Conservation (phyloP, 2,888 invertebrate species). For the Trisateles emortualis region DNA sequence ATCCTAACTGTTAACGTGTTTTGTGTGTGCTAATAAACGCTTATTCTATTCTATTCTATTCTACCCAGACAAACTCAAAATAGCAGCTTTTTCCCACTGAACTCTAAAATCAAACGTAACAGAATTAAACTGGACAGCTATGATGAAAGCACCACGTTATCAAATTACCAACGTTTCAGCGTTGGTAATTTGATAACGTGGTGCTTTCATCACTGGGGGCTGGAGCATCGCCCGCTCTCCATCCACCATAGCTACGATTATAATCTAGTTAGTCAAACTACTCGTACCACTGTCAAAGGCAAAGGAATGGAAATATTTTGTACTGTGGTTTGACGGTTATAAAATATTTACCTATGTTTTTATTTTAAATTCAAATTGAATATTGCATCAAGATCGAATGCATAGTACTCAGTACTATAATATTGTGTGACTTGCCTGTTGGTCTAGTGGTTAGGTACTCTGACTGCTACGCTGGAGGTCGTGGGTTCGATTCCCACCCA, state of each 20-base stretch:
- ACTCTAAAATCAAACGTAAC: constrained; percentile 42
- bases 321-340: neutral
- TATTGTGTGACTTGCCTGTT: too few species aligned
- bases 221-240: constrained; percentile 4
- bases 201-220: constrained; percentile 41
- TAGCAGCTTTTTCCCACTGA: neutral
- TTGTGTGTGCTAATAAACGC: too few species aligned
- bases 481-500: too few species aligned
- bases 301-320: constrained; percentile 4
- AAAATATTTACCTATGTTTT: neutral
- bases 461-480: too few species aligned
- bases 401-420: too few species aligned
- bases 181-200: constrained; percentile 40
- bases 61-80: too few species aligned
- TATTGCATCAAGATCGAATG: too few species aligned
- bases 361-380: neutral
- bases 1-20: too few species aligned
- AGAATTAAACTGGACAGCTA: constrained; percentile 30
- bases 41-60: too few species aligned
- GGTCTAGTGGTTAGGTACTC: too few species aligned
- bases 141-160: constrained; percentile 47
- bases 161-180: constrained; percentile 39
- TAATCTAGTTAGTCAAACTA: constrained; percentile 28
- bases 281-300: constrained; percentile 37
- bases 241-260: constrained; percentile 18